Conservation (phyloP, 2,113 vertebrate species). For the Cnemophilus loriae region DNA sequence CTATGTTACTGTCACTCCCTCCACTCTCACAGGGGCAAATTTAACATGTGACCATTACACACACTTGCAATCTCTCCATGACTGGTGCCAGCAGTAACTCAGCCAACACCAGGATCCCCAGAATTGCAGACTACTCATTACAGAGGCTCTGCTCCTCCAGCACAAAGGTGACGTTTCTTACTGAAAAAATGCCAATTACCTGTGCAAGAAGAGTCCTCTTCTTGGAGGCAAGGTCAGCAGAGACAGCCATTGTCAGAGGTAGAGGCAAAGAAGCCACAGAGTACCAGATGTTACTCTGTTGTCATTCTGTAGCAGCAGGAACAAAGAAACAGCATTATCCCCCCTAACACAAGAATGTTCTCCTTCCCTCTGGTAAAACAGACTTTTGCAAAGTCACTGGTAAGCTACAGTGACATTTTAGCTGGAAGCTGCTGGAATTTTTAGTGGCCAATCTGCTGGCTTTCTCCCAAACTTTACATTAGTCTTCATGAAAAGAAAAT, state of each 20-base stretch:
- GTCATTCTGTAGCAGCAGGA: neutral
- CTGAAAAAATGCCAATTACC: neutral
- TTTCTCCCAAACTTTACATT: neutral
- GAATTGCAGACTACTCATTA: too few relatives aligned
- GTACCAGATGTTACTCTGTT: neutral
- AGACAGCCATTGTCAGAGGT: neutral
- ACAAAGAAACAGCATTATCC: neutral
- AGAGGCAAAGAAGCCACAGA: neutral
- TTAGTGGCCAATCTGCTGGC: neutral
- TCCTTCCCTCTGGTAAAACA: neutral
- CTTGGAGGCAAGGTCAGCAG: neutral
- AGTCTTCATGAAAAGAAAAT: neutral
- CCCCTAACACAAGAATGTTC: neutral
- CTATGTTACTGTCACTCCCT: too few relatives aligned
- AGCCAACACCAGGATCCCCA: neutral
- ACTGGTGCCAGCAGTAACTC: neutral
- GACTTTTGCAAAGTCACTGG: neutral
- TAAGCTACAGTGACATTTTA: neutral
- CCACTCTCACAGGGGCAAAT: too few relatives aligned
- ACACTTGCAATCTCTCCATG: fast-evolving
- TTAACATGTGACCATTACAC: neutral
- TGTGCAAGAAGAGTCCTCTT: neutral
- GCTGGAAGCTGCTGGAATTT: neutral
- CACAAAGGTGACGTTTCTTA: neutral
- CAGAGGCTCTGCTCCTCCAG: neutral